These are phyloP conservation scores for Dendronephthya gigantea DNA, from an alignment of 64 coral and sea anemone genomes.

Conservation along the genomic window DNA sequence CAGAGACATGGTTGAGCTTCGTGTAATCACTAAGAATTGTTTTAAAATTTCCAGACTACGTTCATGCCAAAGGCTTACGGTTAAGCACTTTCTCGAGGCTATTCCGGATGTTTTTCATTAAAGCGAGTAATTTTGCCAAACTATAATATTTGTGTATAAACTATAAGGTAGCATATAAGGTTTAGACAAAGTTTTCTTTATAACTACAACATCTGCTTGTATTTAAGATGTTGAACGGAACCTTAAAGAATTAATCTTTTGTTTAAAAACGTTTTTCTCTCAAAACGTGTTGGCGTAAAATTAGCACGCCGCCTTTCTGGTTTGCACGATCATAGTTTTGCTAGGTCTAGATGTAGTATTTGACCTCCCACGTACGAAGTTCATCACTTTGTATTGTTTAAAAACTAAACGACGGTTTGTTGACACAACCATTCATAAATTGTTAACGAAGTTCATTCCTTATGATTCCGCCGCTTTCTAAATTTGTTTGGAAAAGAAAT, in stretches of 20 bases:
- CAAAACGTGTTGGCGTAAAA: not conserved
- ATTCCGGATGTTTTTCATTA: not conserved
- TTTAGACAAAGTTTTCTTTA: no score
- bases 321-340: not conserved
- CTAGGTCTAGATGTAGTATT: not conserved
- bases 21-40: not conserved
- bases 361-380: not conserved
- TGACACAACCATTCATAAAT: not conserved
- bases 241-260: not conserved
- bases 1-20: no score
- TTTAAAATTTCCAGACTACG: not conserved
- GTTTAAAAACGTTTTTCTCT: not conserved
- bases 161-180: no score
- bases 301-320: not conserved
- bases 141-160: not conserved
- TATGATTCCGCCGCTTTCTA: not conserved
- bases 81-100: not conserved
- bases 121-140: not conserved
- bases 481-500: not conserved
- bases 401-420: not conserved
- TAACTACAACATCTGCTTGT: no score
- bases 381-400: not conserved
- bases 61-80: not conserved
- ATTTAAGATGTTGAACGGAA: not conserved
- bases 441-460: not conserved